These are phyloP conservation scores for Melikaiella ostensackeni DNA, from an alignment of 2,888 invertebrate species.

Conservation along the genomic window DNA sequence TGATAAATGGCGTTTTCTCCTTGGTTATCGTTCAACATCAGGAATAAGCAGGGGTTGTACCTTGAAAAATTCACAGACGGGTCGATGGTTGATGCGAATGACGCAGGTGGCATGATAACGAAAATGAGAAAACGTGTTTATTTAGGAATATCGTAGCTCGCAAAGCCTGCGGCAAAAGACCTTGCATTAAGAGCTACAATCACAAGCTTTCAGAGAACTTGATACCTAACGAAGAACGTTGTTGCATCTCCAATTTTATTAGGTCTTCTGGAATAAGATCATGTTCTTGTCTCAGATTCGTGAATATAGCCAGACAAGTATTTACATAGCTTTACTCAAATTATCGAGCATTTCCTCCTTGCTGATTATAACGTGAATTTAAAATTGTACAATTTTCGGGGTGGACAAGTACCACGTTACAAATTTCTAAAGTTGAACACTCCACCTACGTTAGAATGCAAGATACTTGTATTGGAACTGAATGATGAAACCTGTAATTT, in stretches of 20 bases:
- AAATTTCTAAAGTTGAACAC: too few species aligned
- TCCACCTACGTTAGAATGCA: neutral
- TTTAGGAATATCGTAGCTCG: slow-evolving; percentile 24
- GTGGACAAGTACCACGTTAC: too few species aligned
- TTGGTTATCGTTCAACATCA: slow-evolving; percentile 47
- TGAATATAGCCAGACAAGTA: neutral
- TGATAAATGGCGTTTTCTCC: slow-evolving; percentile 47
- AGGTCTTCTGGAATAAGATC: slow-evolving; percentile 7
- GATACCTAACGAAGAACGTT: slow-evolving; percentile 5
- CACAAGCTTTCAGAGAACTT: slow-evolving; percentile 16
- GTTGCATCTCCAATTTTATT: slow-evolving; percentile 27
- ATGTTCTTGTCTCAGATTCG: slow-evolving; percentile 1
- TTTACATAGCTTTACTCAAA: neutral
- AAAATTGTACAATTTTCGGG: too few species aligned
- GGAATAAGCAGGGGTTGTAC: slow-evolving; percentile 25
- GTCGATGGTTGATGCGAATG: slow-evolving; percentile 35
- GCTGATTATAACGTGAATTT: too few species aligned
- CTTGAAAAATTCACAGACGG: slow-evolving; percentile 37
- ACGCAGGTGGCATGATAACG: slow-evolving; percentile 39
- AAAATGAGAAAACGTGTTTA: slow-evolving; percentile 48
- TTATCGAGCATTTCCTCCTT: neutral
- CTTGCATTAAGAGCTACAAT: slow-evolving; percentile 13
- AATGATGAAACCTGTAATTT: neutral
- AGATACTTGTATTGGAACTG: neutral
- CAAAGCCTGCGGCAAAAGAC: slow-evolving; percentile 25